phyloP scores from a whole-genome alignment of 92 coral and sea anemone species.

The Porites lobata region DNA sequence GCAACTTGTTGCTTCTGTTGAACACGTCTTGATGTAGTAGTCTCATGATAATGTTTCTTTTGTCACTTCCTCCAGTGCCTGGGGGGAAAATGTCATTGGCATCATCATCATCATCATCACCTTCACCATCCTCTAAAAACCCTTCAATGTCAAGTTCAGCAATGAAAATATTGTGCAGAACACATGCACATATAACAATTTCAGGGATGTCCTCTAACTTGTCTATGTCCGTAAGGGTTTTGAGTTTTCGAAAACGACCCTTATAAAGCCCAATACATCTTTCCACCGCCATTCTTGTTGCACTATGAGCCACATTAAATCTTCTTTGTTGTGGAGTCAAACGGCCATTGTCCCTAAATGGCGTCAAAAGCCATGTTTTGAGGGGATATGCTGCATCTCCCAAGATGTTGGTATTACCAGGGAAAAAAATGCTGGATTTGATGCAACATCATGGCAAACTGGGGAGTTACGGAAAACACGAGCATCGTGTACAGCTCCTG shows the following conservation, averaged over 20 bases:
- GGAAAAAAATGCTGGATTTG: constrained; percentile 40
- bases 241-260: constrained; percentile 10
- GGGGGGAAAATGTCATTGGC: constrained; percentile 2
- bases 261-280: constrained; percentile 29
- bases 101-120: constrained; percentile 1
- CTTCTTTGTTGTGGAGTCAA: constrained; percentile 37
- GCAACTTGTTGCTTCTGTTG: too few relatives aligned
- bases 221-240: constrained; percentile 7
- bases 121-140: neutral
- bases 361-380: constrained; percentile 49
- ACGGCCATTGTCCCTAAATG: constrained; percentile 47
- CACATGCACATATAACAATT: constrained; percentile 19
- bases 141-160: constrained; percentile 27
- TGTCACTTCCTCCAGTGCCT: constrained; percentile 11
- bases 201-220: neutral
- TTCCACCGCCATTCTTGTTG: constrained; percentile 37
- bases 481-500: constrained; percentile 69
- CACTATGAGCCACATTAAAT: constrained; percentile 11
- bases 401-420: constrained; percentile 52
- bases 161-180: constrained; percentile 35
- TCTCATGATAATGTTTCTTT: constrained; percentile 3
- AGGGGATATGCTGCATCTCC: constrained; percentile 13
- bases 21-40: neutral
- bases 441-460: constrained; percentile 52
- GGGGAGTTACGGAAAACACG: constrained; percentile 51